Evolutionary conservation across 2,113 vertebrate genomes (phyloP).

Genomic region (Arenaria interpres): DNA sequence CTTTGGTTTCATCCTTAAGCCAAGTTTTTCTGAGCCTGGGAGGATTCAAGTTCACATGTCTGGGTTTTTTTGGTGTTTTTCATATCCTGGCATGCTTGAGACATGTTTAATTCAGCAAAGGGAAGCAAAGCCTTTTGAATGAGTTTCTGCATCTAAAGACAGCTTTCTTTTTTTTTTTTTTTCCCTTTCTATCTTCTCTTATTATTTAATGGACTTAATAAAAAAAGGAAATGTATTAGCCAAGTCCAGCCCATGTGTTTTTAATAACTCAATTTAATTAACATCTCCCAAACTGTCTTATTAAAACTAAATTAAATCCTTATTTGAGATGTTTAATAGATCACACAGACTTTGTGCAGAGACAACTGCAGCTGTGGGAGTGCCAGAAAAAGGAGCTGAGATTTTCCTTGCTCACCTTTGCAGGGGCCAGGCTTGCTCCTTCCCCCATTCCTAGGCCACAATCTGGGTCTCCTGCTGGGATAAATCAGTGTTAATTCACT

Average conservation of each 20-base stretch:
- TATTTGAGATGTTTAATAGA: slow-evolving; percentile 53
- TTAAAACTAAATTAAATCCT: slow-evolving; percentile 68
- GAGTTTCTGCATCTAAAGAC: background rate
- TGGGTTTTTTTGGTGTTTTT: background rate
- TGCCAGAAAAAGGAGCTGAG: slow-evolving; percentile 1
- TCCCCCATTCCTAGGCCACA: background rate
- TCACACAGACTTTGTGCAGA: slow-evolving; percentile 44
- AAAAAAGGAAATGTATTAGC: slow-evolving; percentile 43
- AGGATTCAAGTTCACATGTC: background rate
- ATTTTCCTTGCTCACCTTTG: background rate
- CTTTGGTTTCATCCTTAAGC: background rate
- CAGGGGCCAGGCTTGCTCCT: background rate
- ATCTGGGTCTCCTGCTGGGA: rapidly evolving
- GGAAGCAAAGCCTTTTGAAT: background rate
- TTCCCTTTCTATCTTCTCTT: background rate
- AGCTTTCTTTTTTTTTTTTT: too few relatives aligned
- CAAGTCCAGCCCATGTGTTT: slow-evolving; percentile 51
- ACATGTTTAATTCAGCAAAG: background rate
- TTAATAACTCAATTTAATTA: slow-evolving; percentile 69
- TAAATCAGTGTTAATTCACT: background rate
- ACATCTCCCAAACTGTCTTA: slow-evolving; percentile 62
- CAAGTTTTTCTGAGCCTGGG: background rate
- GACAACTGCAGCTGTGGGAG: slow-evolving; percentile 49
- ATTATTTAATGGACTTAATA: slow-evolving; percentile 60
- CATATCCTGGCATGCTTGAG: background rate